Evolutionary conservation across 2,888 invertebrate genomes (phyloP), one percentile per base, ranked within the genome.

Genomic region (Camponotus fellah): DNA sequence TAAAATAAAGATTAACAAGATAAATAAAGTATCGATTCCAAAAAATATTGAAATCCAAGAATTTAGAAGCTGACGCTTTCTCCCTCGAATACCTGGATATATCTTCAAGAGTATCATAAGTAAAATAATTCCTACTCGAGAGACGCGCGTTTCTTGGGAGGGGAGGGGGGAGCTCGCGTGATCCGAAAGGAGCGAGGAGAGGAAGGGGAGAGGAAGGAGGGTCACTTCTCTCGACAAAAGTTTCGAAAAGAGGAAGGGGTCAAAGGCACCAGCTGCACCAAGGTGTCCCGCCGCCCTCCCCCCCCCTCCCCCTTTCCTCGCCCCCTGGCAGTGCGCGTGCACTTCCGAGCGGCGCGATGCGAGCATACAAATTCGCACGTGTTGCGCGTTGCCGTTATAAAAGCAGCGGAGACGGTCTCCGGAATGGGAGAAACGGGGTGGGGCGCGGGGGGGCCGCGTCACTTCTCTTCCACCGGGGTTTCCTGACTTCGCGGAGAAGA

Each of bases 401-500:
- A 81, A 84, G 81, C 79, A 79, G 79, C 46, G 43, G n/a, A 68
- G 84, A 83, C 77, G 71, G 37, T 80, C 80, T 83, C 62, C 82
- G 14, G 64, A 21, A 12, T 17, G 43, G 17, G 26, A 60, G 64
- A 34, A 65, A 43, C 26, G 2, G 26, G 26, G 26, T 26, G 26
- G 26, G 26, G 26, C 26, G 26, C 26, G 26, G 26, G 26, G 26
- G 26, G 26, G 26, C 46, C 32, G 17, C 17, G 46, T 0, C 26
- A 26, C 26, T 66, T 53, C 66, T 53, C 66, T 74, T 62, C 68
- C 37, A 37, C 71, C 71, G 75, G 87, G 85, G 85, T 89, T 89
- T 86, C 87, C 86, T 84, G 85, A 77, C 83, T 83, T 86, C 84
- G 82, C 53, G 74, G 74, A 80, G 64, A 65, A 82, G 58, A 64